phyloP scores from a whole-genome alignment of 2,888 invertebrate species.

The Adelphocoris suturalis region DNA sequence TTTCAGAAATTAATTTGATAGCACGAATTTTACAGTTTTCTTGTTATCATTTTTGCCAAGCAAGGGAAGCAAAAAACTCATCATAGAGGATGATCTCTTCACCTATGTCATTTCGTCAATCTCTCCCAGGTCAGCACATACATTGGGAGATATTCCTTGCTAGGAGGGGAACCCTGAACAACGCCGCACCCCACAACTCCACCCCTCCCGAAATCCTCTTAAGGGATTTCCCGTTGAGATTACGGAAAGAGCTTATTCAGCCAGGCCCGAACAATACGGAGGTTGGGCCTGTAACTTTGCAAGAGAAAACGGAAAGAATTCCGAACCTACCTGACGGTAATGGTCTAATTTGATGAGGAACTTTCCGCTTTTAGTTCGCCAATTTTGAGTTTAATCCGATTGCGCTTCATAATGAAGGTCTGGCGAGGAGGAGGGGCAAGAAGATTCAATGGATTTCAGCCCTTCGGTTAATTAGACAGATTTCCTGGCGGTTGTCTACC shows the following conservation, averaged over 20 bases:
- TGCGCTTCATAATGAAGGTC: not conserved
- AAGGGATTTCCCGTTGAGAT: conserved; percentile 4
- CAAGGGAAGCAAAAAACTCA: no score
- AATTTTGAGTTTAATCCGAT: conserved; percentile 5
- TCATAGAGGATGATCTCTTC: no score
- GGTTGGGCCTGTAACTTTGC: not conserved
- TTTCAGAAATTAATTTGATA: no score
- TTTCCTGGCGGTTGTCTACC: not conserved
- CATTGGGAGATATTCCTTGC: not conserved
- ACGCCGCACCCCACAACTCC: not conserved
- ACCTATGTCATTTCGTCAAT: no score
- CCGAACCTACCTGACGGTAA: not conserved
- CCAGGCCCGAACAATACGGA: not conserved
- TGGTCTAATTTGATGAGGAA: not conserved
- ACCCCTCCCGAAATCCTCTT: not conserved
- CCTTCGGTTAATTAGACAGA: not conserved
- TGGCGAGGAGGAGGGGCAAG: not conserved
- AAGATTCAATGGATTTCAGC: not conserved
- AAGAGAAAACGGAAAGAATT: not conserved
- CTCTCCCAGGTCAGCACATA: no score
- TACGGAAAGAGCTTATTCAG: conserved; percentile 1
- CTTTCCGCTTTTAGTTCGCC: not conserved
- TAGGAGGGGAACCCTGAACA: not conserved
- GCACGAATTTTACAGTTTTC: no score
- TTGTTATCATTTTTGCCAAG: no score